Conservation (phyloP, 2,888 invertebrate genomes). For the Cephus runcator region DNA sequence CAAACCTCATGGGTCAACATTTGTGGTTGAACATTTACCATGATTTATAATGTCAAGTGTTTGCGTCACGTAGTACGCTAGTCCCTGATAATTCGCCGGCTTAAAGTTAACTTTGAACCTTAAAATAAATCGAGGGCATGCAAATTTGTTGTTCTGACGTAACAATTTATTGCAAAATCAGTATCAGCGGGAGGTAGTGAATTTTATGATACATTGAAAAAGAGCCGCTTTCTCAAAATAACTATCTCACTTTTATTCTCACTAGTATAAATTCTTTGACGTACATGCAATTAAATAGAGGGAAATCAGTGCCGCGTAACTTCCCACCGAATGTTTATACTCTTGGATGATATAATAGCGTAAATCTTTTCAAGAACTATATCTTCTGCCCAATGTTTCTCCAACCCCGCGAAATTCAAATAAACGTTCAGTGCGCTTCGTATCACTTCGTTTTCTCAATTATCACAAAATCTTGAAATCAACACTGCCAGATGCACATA, state of each 20-base stretch:
- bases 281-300: not conserved
- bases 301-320: not conserved
- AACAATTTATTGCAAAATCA: not conserved
- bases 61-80: slow-evolving; percentile 10
- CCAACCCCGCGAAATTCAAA: not conserved
- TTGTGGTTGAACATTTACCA: slow-evolving; percentile 8
- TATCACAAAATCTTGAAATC: no score
- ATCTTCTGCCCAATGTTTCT: not conserved
- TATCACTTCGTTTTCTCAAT: no score
- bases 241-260: not conserved
- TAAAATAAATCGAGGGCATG: not conserved
- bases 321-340: not conserved
- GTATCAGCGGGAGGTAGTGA: not conserved
- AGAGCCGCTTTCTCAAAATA: not conserved
- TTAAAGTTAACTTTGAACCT: not conserved
- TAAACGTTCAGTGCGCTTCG: no score
- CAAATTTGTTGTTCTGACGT: not conserved
- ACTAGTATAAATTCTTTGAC: not conserved
- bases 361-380: not conserved
- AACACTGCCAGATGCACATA: no score
- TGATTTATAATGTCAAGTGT: slow-evolving; percentile 11
- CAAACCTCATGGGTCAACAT: slow-evolving; percentile 17
- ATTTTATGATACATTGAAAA: not conserved
- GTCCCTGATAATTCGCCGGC: not conserved
- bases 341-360: not conserved